phyloP scores from a whole-genome alignment of 2,888 invertebrate species.

The Tortrix viridana region DNA sequence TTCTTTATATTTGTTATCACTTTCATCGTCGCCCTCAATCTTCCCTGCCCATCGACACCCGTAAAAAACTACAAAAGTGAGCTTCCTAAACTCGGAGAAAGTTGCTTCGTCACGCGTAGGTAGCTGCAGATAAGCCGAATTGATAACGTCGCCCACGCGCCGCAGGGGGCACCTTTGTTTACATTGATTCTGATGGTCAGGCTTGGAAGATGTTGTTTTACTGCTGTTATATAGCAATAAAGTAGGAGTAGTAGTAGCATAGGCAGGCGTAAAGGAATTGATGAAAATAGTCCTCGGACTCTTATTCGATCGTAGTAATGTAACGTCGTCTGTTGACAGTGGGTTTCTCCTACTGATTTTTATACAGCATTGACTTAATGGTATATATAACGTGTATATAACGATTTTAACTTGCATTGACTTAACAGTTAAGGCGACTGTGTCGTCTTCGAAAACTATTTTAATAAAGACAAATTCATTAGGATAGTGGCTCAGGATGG shows the following conservation, averaged over 20 bases:
- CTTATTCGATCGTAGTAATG: too few relatives aligned
- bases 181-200: conserved; percentile 21
- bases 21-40: background rate
- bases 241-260: too few relatives aligned
- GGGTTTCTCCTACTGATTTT: too few relatives aligned
- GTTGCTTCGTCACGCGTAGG: conserved; percentile 13
- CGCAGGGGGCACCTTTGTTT: conserved; percentile 52
- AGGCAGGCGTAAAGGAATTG: background rate
- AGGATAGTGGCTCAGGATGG: too few relatives aligned
- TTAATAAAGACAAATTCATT: too few relatives aligned
- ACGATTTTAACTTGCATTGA: too few relatives aligned
- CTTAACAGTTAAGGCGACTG: too few relatives aligned
- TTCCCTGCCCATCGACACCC: background rate
- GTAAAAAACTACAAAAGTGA: conserved; percentile 8
- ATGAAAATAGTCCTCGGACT: too few relatives aligned
- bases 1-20: background rate
- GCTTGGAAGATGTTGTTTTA: background rate
- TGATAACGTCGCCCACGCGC: conserved; percentile 69
- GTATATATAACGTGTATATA: too few relatives aligned
- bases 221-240: background rate
- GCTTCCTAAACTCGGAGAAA: background rate
- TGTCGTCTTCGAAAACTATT: too few relatives aligned
- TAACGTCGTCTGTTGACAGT: too few relatives aligned
- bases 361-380: too few relatives aligned
- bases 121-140: conserved; percentile 65